Evolutionary conservation across 2,888 invertebrate genomes (phyloP).

Genomic region (Drosophila picticornis): DNA sequence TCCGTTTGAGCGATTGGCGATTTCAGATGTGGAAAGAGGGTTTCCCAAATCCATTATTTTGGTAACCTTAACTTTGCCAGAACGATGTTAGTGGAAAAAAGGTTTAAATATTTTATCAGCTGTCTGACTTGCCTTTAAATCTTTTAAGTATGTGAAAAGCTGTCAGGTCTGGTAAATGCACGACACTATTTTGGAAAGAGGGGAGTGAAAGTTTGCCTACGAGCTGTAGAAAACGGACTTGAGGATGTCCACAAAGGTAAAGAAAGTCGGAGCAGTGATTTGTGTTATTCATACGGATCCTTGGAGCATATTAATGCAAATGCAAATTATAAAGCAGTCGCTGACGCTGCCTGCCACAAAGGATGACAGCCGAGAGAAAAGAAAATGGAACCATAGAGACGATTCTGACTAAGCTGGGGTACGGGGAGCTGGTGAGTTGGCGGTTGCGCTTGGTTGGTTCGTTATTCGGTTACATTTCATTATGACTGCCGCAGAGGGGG

Average conservation of each 20-base stretch:
- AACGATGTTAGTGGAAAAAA: neutral
- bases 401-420: constrained; percentile 10
- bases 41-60: neutral
- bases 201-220: neutral
- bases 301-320: constrained; percentile 74
- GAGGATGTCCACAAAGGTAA: constrained; percentile 4
- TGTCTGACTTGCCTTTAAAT: neutral
- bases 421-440: constrained; percentile 11
- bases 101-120: neutral
- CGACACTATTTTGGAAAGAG: neutral
- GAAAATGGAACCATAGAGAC: constrained; percentile 41
- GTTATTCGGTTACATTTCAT: constrained; percentile 82
- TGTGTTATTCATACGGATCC: constrained; percentile 41
- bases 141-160: neutral
- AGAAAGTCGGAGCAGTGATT: constrained; percentile 29
- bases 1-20: neutral
- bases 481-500: constrained; percentile 38
- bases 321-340: constrained; percentile 64
- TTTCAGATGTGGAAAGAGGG: neutral
- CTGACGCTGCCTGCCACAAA: constrained; percentile 38
- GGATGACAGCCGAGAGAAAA: constrained; percentile 22
- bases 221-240: neutral
- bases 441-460: constrained; percentile 77
- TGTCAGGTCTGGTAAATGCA: neutral
- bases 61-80: neutral